phyloP scores from a whole-genome alignment of 2,113 vertebrate species.

The Spermophilus dauricus region DNA sequence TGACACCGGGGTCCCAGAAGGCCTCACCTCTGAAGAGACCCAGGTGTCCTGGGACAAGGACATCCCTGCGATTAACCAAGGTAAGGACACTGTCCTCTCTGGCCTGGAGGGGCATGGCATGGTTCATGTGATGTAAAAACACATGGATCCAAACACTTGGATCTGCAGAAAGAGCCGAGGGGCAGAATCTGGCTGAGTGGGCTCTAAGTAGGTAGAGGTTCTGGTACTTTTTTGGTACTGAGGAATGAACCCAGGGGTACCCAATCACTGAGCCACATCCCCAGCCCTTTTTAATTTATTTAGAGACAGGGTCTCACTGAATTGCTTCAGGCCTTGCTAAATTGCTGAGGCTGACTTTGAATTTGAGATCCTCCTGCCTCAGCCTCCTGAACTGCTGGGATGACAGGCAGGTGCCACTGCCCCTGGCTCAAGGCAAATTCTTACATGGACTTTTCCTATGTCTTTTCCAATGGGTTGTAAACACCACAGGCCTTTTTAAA shows the following conservation, averaged over 20 bases:
- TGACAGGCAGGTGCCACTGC: too few species aligned
- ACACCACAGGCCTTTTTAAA: neutral
- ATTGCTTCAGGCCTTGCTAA: neutral
- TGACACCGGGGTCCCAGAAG: slow-evolving; percentile 33
- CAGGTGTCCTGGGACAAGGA: slow-evolving; percentile 63
- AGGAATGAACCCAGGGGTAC: neutral
- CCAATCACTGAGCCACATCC: neutral
- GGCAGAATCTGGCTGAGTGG: rapidly evolving
- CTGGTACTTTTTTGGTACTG: neutral
- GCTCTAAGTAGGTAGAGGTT: neutral
- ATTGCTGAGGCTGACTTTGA: neutral
- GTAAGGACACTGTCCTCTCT: neutral
- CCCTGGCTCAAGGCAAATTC: too few species aligned
- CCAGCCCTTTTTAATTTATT: neutral
- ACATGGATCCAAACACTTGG: rapidly evolving
- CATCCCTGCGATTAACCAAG: slow-evolving; percentile 82
- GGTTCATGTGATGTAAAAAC: neutral
- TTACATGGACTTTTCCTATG: too few species aligned
- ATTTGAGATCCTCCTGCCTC: neutral
- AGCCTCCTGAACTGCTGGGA: neutral
- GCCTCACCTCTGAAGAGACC: neutral
- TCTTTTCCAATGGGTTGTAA: neutral
- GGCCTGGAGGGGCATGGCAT: too few species aligned
- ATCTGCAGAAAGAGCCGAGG: neutral
- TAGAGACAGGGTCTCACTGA: neutral